Evolutionary conservation across 2,113 vertebrate genomes (phyloP), one percentile per base, ranked within the genome.

Genomic region (Morone saxatilis): DNA sequence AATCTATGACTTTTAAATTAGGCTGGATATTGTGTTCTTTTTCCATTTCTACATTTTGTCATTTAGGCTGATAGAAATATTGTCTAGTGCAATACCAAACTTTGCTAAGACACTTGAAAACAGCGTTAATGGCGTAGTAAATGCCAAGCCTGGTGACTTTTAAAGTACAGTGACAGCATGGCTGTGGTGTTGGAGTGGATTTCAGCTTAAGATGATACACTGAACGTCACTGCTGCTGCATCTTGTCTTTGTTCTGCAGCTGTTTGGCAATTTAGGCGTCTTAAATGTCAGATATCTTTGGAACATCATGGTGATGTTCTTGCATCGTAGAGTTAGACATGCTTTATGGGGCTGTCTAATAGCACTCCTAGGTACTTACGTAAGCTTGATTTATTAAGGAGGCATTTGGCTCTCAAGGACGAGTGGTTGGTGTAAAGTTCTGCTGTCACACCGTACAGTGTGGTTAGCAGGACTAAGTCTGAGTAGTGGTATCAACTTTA

Each of bases 301-400:
- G 61, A 86, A 54, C 63, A 70, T 56, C 13, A 19, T n/a, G 7
- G 40, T 40, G 56, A 80, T 80, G 67, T 63, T 83, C 71, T 71
- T n/a, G 43, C 69, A 61, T 71, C 12, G 40, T 25, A 59, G 67
- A 75, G 66, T 57, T 20, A 57, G 75, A 75, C 70, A 38, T 79
- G 73, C 73, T 86, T 74, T 6, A 84, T 68, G 71, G 81, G 71
- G 19, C 63, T 48, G 72, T 74, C 67, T 80, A 53, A 78, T 72
- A 68, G 78, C 63, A 50, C 67, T 87, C 67, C 25, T 17, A 12
- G 45, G 31, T 67, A 5, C 71, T 86, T 86, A 84, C 47, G 25
- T 78, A 86, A 81, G 45, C 38, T 22, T 84, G 57, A 80, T 85
- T 86, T 86, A 87, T 73, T 41, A 19, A 57, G 60, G 65, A 85